Conservation (phyloP, 2,797 vertebrate genomes). For the Peromyscus eremicus region DNA sequence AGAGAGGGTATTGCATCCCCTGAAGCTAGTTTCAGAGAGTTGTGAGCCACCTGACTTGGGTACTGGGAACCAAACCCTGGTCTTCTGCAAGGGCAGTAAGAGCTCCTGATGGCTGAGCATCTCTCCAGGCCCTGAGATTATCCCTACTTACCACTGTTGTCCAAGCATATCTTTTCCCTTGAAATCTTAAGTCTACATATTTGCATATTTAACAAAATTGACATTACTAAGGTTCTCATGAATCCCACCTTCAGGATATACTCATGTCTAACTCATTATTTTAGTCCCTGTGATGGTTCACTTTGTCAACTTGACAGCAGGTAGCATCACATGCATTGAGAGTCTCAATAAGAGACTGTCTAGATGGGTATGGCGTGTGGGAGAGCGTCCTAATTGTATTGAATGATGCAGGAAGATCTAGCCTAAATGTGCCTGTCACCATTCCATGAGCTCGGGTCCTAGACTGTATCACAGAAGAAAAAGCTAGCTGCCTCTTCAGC, state of each 20-base stretch:
- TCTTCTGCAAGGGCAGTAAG: background rate
- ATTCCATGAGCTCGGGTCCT: background rate
- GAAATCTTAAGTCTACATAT: background rate
- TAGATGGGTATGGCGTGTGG: background rate
- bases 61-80: background rate
- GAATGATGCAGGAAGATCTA: background rate
- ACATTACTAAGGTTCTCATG: background rate
- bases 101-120: background rate
- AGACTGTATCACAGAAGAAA: background rate
- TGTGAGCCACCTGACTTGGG: background rate
- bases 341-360: background rate
- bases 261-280: background rate
- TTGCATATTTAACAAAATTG: background rate
- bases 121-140: background rate
- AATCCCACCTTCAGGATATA: background rate
- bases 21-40: background rate
- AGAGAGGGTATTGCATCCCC: background rate
- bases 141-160: background rate
- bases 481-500: background rate
- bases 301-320: background rate
- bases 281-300: background rate
- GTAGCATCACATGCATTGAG: background rate
- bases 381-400: background rate
- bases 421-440: background rate
- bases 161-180: conserved; percentile 8